Conservation (phyloP, 2,888 invertebrate species). For the Endomychus coccineus region DNA sequence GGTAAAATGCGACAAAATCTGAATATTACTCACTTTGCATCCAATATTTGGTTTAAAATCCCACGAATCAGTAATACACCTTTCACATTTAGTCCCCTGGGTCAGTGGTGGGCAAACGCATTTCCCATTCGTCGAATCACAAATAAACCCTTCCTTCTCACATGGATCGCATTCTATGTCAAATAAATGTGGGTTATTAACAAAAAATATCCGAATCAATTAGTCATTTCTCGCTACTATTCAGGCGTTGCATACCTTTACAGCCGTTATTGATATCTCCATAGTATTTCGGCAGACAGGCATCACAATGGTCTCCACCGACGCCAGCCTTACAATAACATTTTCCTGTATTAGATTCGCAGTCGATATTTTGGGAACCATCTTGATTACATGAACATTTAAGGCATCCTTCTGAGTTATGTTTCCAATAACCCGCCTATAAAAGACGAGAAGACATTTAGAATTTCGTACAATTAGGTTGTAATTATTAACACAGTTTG, state of each 20-base stretch:
- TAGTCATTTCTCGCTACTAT: too few species aligned
- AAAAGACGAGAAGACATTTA: too few species aligned
- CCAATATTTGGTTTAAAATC: constrained; percentile 67
- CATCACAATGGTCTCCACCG: constrained; percentile 63
- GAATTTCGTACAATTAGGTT: too few species aligned
- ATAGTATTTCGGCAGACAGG: constrained; percentile 67
- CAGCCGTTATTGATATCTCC: constrained; percentile 74
- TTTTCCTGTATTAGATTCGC: constrained; percentile 68
- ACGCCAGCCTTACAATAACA: constrained; percentile 75
- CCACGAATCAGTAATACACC: constrained; percentile 76
- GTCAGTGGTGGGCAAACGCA: constrained; percentile 89
- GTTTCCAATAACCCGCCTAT: constrained; percentile 71
- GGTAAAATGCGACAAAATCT: not conserved
- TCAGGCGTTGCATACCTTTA: constrained; percentile 63
- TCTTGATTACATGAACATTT: constrained; percentile 73
- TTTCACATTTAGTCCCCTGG: constrained; percentile 72
- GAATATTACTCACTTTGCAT: constrained; percentile 55
- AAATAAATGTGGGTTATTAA: not conserved
- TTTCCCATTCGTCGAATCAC: constrained; percentile 80
- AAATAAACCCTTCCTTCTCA: constrained; percentile 75
- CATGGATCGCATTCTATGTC: constrained; percentile 70
- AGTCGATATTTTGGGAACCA: constrained; percentile 59
- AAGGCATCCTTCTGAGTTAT: constrained; percentile 66
- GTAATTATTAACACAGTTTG: too few species aligned
- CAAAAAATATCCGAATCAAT: too few species aligned